Conservation (phyloP, 2,113 vertebrate genomes). For the Cryptomyrus ogoouensis region DNA sequence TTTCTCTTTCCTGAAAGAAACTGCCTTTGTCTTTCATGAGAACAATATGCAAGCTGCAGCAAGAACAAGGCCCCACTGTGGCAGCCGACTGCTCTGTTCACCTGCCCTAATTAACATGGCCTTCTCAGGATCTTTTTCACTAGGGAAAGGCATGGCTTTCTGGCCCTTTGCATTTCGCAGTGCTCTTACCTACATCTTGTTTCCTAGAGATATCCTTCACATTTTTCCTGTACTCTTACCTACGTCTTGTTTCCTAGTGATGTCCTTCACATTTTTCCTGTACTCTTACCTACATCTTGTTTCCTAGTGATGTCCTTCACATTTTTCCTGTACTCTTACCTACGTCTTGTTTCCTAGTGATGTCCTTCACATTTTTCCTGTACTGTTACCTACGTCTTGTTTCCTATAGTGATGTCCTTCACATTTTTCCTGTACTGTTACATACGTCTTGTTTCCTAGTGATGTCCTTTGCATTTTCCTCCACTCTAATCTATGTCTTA, state of each 20-base stretch:
- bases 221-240: neutral
- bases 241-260: neutral
- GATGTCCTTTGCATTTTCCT: neutral
- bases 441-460: no score
- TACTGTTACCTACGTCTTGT: neutral
- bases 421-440: neutral
- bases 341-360: neutral
- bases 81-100: slow-evolving; percentile 57
- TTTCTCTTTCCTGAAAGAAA: slow-evolving; percentile 55
- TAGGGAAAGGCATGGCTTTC: slow-evolving; percentile 48
- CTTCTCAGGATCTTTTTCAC: slow-evolving; percentile 41
- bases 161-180: slow-evolving; percentile 20
- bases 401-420: neutral
- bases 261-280: neutral
- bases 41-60: slow-evolving; percentile 50
- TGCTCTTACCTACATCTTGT: neutral
- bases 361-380: neutral
- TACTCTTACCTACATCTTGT: neutral
- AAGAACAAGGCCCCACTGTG: slow-evolving; percentile 63
- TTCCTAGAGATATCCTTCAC: neutral
- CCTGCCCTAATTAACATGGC: slow-evolving; percentile 64
- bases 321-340: neutral
- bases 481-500: neutral
- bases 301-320: neutral
- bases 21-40: slow-evolving; percentile 31